A percentile compares a stretch with the other conserved stretches of the same genome.
Evolutionary conservation across 2,888 invertebrate species (phyloP).

Genomic region (Plebejus anna): DNA sequence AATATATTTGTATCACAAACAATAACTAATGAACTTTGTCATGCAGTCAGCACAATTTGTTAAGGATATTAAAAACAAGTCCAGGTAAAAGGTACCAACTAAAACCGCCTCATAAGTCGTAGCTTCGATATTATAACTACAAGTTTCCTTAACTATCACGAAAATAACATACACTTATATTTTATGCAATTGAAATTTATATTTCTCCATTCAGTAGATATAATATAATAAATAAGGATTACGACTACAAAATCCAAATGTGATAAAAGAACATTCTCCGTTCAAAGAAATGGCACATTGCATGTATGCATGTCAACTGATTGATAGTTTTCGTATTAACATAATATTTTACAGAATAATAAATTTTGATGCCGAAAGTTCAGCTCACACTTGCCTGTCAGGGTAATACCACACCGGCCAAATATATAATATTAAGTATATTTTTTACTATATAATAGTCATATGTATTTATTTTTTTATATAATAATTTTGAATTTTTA

Average conservation of each 20-base stretch:
- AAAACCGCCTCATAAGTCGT: conserved; percentile 62
- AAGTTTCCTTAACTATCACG: conserved; percentile 70
- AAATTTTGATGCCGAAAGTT: conserved; percentile 76
- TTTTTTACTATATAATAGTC: conserved; percentile 78
- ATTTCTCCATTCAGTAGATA: conserved; percentile 47
- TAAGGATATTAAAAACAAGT: conserved; percentile 40
- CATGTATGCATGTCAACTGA: conserved; percentile 64
- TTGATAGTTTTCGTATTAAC: conserved; percentile 54
- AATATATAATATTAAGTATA: conserved; percentile 77
- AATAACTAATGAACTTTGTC: conserved; percentile 50
- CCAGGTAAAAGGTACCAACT: conserved; percentile 57
- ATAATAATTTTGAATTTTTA: conserved; percentile 80
- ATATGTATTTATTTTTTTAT: conserved; percentile 77
- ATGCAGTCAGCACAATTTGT: conserved; percentile 58
- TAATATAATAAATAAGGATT: conserved; percentile 49
- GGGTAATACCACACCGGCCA: conserved; percentile 85
- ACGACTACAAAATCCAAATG: conserved; percentile 51
- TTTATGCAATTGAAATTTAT: conserved; percentile 67
- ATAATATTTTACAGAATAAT: conserved; percentile 53
- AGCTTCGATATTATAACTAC: conserved; percentile 62
- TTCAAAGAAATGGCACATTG: conserved; percentile 76
- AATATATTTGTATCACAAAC: conserved; percentile 51
- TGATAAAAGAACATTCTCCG: conserved; percentile 54
- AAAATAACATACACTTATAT: conserved; percentile 69
- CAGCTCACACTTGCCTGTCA: conserved; percentile 83